Conservation (phyloP, 2,797 vertebrate genomes). For the Crocodylus rhombifer region DNA sequence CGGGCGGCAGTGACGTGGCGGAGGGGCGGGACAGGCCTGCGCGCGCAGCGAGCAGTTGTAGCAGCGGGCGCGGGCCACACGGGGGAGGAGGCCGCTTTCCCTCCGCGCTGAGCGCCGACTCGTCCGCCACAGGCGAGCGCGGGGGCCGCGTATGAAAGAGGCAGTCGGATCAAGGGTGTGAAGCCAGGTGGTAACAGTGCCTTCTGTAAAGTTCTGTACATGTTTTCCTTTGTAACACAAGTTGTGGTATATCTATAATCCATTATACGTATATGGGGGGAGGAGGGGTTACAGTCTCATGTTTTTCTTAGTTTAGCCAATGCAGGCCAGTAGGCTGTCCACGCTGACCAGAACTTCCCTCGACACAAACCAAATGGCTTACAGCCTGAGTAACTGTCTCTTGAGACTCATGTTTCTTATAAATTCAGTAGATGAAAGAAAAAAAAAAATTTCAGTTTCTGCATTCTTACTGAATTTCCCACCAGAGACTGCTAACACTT, state of each 20-base stretch:
- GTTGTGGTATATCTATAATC: conserved; percentile 48
- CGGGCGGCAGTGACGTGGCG: too few species aligned
- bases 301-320: conserved; percentile 36
- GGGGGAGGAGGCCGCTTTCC: too few species aligned
- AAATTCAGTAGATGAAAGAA: conserved; percentile 66
- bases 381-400: conserved; percentile 53
- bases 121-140: too few species aligned
- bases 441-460: conserved; percentile 58
- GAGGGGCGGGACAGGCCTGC: too few species aligned
- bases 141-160: too few species aligned
- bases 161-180: too few species aligned
- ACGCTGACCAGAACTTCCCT: conserved; percentile 28
- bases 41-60: too few species aligned
- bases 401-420: conserved; percentile 51
- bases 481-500: conserved; percentile 44
- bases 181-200: too few species aligned
- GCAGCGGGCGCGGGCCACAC: too few species aligned
- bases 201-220: too few species aligned
- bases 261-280: conserved; percentile 12
- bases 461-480: conserved; percentile 58
- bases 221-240: neutral
- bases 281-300: conserved; percentile 25
- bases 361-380: conserved; percentile 69
- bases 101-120: too few species aligned
- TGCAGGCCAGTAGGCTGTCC: conserved; percentile 58